Evolutionary conservation across 2,888 invertebrate genomes (phyloP), one percentile per base, ranked within the genome.

Genomic region (Parasteatoda lunata): DNA sequence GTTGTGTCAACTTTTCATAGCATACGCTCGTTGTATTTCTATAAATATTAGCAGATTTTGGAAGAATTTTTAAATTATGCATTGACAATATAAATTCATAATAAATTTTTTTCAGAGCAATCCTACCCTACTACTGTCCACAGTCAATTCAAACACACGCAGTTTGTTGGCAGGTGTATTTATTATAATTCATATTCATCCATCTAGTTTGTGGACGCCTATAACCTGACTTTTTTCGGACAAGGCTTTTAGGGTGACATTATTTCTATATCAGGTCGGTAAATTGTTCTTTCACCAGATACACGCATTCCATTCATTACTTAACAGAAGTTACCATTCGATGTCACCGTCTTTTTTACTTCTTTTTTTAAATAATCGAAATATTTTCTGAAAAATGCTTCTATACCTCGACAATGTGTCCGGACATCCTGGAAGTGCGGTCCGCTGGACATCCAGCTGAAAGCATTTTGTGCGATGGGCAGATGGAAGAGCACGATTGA

Each of bases 341-440:
- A 80, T 85, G 85, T 85, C 77, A 80, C 85, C 80, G 80, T 70
- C 80, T 85, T 75, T 80, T 79, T 66, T 66, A 49, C 49, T 30
- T 30, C 30, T 30, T 30, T 13, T 13, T 59, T 59, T 59, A 59
- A 59, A 45, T 69, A 78, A 84, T 84, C 65, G n/a, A 54, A 77
- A 66, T 72, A 71, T 83, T 66, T 73, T 76, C 49, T 7, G 79
- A 51, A 66, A 75, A 76, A 79, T 73, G 72, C 52, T 51, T 65
- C 47, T 68, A 68, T 45, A 5, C 30, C 82, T 48, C n/a, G 49
- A 87, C 81, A 87, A 87, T 87, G 77, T 82, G 87, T 68, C 59
- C 87, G 87, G 87, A 87, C 73, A 69, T 87, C 87, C 87, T 73
- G 87, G 87, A 87, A 87, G 64, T 87, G 11, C 78, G 87, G 69